phyloP scores from a whole-genome alignment of 1,140 invertebrate genomes.

The Matsumurasca onukii region DNA sequence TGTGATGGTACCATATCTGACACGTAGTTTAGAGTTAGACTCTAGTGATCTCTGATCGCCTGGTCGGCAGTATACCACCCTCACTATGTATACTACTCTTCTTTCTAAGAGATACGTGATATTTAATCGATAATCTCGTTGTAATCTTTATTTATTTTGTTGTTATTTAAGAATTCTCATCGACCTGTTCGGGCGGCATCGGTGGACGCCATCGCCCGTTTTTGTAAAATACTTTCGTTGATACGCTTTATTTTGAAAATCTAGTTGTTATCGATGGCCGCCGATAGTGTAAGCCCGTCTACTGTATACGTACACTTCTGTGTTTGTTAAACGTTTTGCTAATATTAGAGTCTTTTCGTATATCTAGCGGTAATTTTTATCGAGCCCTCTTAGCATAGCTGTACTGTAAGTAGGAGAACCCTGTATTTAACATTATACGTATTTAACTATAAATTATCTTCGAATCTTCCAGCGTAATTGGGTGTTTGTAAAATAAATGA shows the following conservation, averaged over 20 bases:
- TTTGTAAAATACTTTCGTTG: conserved; percentile 18
- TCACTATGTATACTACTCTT: conserved; percentile 15
- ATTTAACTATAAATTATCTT: conserved; percentile 37
- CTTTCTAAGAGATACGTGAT: conserved; percentile 32
- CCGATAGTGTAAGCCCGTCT: conserved; percentile 14
- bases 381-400: conserved; percentile 26
- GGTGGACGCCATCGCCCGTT: conserved; percentile 4
- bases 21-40: not conserved
- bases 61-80: conserved; percentile 26
- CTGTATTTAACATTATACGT: conserved; percentile 35
- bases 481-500: conserved; percentile 36
- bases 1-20: conserved; percentile 29
- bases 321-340: conserved; percentile 37
- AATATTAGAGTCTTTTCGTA: conserved; percentile 30
- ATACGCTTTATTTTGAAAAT: conserved; percentile 26
- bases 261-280: not conserved
- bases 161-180: conserved; percentile 31
- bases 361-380: conserved; percentile 28
- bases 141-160: conserved; percentile 29
- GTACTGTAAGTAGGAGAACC: conserved; percentile 32
- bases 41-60: conserved; percentile 27
- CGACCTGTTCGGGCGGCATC: not conserved
- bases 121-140: conserved; percentile 30
- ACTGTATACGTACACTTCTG: conserved; percentile 41
- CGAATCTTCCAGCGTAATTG: conserved; percentile 38